Conservation (phyloP, 2,888 invertebrate species). For the Monopis laevigella region DNA sequence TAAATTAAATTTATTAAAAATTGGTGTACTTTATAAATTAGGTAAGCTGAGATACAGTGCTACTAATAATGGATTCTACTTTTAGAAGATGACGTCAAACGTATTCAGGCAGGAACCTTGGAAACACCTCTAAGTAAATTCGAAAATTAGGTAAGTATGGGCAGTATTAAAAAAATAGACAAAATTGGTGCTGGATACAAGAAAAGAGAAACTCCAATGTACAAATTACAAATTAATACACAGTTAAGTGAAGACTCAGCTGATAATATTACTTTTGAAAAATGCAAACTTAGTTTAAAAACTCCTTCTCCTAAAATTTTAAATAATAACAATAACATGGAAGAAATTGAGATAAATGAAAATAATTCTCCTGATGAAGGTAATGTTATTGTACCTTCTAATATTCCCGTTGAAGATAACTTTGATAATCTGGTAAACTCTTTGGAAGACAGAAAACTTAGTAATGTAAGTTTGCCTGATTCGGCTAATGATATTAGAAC, state of each 20-base stretch:
- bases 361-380: constrained; percentile 9
- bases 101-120: constrained; percentile 54
- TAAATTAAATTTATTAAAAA: no score
- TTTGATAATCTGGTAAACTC: neutral
- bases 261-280: constrained; percentile 42
- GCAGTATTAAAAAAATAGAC: constrained; percentile 30
- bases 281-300: constrained; percentile 49
- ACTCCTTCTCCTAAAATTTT: constrained; percentile 23
- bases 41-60: no score
- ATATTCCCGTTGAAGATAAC: no score
- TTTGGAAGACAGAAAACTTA: constrained; percentile 22
- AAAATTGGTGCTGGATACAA: constrained; percentile 32
- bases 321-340: constrained; percentile 20
- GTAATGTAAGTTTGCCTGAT: constrained; percentile 34
- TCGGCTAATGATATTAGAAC: constrained; percentile 30
- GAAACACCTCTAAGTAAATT: no score
- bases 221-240: constrained; percentile 25
- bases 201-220: constrained; percentile 25
- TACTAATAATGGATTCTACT: constrained; percentile 56
- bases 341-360: constrained; percentile 24
- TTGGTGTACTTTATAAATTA: no score
- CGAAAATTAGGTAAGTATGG: no score
- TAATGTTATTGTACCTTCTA: neutral
- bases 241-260: constrained; percentile 38
- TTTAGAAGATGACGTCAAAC: constrained; percentile 77